These are phyloP conservation scores for Blomia tropicalis DNA, from an alignment of 2,888 invertebrate genomes.

Conservation along the genomic window DNA sequence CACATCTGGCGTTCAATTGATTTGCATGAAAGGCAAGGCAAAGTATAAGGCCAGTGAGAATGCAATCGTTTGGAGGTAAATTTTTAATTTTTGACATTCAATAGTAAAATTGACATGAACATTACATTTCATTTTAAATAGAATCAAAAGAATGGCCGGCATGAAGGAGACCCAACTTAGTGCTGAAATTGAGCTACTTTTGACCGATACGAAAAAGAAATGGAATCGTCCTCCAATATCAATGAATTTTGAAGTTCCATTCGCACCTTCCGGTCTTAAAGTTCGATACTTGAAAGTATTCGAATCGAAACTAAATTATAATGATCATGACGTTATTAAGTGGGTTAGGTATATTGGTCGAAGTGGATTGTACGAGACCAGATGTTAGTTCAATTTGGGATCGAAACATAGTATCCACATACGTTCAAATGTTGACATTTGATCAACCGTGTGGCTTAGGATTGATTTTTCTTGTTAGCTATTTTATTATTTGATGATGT, in stretches of 20 bases:
- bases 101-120: not conserved
- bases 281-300: slow-evolving; percentile 98
- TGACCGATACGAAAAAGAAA: slow-evolving; percentile 93
- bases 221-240: slow-evolving; percentile 99
- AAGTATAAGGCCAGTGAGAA: slow-evolving; percentile 99
- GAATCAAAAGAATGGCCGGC: slow-evolving; percentile 45
- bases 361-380: slow-evolving; percentile 95
- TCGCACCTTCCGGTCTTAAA: slow-evolving; percentile 98
- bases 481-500: too few relatives aligned
- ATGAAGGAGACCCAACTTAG: slow-evolving; percentile 99
- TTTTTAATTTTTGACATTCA: slow-evolving; percentile 38
- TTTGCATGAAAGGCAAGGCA: slow-evolving; percentile 96
- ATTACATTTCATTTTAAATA: not conserved
- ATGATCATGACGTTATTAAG: slow-evolving; percentile 99
- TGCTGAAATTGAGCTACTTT: slow-evolving; percentile 93
- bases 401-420: too few relatives aligned
- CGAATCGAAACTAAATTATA: slow-evolving; percentile 97
- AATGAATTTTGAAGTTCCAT: slow-evolving; percentile 99
- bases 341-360: slow-evolving; percentile 99
- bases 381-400: too few relatives aligned
- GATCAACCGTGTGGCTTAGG: too few relatives aligned
- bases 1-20: slow-evolving; percentile 94
- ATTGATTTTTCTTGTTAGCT: too few relatives aligned
- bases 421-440: too few relatives aligned
- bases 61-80: slow-evolving; percentile 73